Conservation (phyloP, 2,797 vertebrate genomes). For the Aldrovandia affinis region DNA sequence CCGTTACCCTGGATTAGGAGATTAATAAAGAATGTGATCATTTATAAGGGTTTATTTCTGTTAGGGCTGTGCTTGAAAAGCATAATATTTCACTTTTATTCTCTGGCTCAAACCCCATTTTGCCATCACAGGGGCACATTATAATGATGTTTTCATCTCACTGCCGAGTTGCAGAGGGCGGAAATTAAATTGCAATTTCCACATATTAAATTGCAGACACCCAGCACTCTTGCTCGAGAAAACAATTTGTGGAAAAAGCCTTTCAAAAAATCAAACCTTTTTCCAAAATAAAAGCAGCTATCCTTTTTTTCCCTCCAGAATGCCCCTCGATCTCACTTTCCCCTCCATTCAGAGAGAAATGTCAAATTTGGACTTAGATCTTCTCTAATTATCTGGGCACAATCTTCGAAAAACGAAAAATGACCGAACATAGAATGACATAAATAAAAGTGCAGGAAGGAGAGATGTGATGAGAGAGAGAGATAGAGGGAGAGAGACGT, state of each 20-base stretch:
- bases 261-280: not conserved
- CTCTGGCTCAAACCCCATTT: not conserved
- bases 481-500: not conserved
- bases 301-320: not conserved
- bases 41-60: not conserved
- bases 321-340: not conserved
- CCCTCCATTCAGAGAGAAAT: not conserved
- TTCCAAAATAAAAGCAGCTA: not conserved
- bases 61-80: not conserved
- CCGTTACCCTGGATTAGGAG: not conserved
- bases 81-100: not conserved
- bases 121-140: not conserved
- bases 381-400: not conserved
- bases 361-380: not conserved
- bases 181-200: not conserved
- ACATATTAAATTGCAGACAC: not conserved
- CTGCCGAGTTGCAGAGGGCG: not conserved
- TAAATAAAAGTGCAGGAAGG: not conserved
- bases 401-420: not conserved
- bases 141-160: not conserved
- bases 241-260: not conserved
- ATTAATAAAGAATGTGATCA: not conserved
- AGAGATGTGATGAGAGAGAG: conserved; percentile 15
- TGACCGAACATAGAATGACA: not conserved
- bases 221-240: not conserved